phyloP scores from a whole-genome alignment of 2,113 vertebrate genomes.

The Ophthalmolycus amberensis region DNA sequence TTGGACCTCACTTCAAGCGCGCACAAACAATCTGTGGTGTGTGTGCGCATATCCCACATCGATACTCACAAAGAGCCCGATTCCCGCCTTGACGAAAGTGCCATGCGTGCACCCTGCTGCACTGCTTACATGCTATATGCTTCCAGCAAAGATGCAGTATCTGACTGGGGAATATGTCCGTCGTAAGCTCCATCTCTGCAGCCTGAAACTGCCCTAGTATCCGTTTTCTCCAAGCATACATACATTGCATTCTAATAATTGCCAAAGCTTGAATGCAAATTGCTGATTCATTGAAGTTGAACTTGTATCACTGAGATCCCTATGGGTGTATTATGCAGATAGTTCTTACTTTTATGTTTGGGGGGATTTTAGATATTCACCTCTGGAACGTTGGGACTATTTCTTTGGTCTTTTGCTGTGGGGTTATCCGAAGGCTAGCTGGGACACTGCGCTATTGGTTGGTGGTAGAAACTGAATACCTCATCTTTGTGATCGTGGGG shows the following conservation, averaged over 20 bases:
- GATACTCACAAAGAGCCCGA: not conserved
- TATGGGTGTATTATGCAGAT: not conserved
- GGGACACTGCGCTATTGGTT: not conserved
- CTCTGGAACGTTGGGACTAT: not conserved
- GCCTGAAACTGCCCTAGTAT: not conserved
- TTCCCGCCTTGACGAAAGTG: constrained; percentile 4
- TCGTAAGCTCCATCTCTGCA: not conserved
- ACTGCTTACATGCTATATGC: not conserved
- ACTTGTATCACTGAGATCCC: not conserved
- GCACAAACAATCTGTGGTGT: not conserved
- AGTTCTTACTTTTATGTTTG: constrained; percentile 7
- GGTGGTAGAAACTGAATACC: not conserved
- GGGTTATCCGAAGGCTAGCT: not conserved
- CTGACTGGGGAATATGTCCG: constrained; percentile 2
- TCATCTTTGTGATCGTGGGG: not conserved
- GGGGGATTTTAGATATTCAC: not conserved
- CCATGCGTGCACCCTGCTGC: not conserved
- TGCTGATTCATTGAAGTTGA: not conserved
- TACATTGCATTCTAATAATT: not conserved
- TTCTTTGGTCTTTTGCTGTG: not conserved
- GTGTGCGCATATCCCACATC: not conserved
- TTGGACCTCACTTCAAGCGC: constrained; percentile 4
- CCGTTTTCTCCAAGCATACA: not conserved
- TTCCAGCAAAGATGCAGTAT: not conserved
- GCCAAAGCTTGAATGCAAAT: not conserved